Evolutionary conservation across 35 echinoderm and acorn worm genomes (phyloP), one percentile per base, ranked within the genome.

Genomic region (Anneissia japonica): DNA sequence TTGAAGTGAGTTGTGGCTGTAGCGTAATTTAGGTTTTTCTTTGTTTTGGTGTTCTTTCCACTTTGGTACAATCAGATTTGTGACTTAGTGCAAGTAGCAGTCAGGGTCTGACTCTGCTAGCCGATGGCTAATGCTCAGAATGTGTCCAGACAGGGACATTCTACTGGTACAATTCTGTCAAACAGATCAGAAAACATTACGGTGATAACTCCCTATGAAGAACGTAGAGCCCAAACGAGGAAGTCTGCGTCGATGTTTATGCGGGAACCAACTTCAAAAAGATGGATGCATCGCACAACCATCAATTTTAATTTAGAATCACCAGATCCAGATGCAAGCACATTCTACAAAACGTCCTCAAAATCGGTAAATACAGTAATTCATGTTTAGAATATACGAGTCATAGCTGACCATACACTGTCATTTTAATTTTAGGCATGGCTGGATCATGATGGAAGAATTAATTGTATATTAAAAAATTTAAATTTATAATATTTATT

Each of bases 261-360:
- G n/a, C n/a, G n/a, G n/a, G n/a, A n/a, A n/a, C n/a, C n/a, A n/a
- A n/a, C n/a, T n/a, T 92, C 92, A 73, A 99, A 92, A 73, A 82
- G 96, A 79, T 94, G 91, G 91, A 94, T 99, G 96, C 96, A 99
- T 73, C 86, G 96, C 45, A 91, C 92, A 26, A 99, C 96, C 14
- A 64, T 64, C 26, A 23, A 64, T 64, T 64, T 64, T 23, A 64
- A 23, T 64, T 64, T 64, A 64, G 51, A 6, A 19, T 16, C 51
- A 64, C 51, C 51, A 23, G n/a, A n/a, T n/a, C n/a, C n/a, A n/a
- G 51, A 64, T 23, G 2, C 51, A 64, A 26, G 21, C 11, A 9
- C 11, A 9, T 64, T 64, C 19, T 64, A 12, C 26, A 23, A 64
- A 9, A 64, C 51, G 51, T 64, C 51, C 2, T 19, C 51, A 9